A percentile compares a stretch with the other conserved stretches of the same genome.
Conservation (phyloP, 2,888 invertebrate species). For the Eledone cirrhosa region DNA sequence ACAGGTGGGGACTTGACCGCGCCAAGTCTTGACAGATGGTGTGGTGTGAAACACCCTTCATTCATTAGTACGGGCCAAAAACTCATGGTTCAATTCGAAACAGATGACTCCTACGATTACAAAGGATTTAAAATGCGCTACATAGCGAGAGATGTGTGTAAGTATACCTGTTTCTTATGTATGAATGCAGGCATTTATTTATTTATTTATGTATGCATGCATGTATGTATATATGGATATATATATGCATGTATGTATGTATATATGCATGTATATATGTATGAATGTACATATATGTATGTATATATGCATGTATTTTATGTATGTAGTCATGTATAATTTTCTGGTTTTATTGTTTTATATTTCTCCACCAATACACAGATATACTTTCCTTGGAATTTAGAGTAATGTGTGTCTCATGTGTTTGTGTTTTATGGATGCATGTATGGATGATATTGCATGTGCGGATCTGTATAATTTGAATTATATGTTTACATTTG, state of each 20-base stretch:
- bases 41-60: not conserved
- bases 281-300: not conserved
- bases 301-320: too few species aligned
- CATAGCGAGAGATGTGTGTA: conserved; percentile 25
- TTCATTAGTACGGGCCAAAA: conserved; percentile 19
- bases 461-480: too few species aligned
- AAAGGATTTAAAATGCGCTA: conserved; percentile 26
- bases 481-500: too few species aligned
- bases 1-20: not conserved
- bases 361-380: too few species aligned
- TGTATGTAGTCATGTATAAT: too few species aligned
- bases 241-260: not conserved
- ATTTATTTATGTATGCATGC: not conserved
- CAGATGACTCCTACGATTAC: conserved; percentile 27
- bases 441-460: too few species aligned
- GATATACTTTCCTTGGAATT: too few species aligned
- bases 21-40: conserved; percentile 21
- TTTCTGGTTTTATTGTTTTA: too few species aligned
- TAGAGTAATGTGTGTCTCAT: too few species aligned
- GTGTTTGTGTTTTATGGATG: too few species aligned
- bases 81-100: conserved; percentile 18
- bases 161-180: not conserved
- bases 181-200: not conserved
- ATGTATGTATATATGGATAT: not conserved
- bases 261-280: not conserved